Conservation (phyloP, 2,113 vertebrate species). For the Tychaedon coryphoeus region DNA sequence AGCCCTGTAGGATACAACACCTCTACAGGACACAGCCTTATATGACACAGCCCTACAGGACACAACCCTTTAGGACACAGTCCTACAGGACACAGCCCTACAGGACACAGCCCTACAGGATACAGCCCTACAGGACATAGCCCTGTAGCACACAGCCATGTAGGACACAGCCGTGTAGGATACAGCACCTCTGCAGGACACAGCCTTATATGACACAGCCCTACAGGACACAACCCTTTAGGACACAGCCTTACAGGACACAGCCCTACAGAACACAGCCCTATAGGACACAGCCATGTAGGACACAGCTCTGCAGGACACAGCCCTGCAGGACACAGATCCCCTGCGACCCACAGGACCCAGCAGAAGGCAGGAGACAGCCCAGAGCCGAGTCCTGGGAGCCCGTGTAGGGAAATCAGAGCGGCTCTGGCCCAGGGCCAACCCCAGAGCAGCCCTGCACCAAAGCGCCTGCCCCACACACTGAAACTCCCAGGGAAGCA, state of each 20-base stretch:
- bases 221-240: accelerated
- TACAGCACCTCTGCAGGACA: not conserved
- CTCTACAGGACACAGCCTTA: not conserved
- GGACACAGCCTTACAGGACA: not conserved
- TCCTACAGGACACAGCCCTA: no score
- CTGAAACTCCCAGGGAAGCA: not conserved
- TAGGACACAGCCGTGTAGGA: not conserved
- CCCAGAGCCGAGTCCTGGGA: accelerated
- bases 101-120: not conserved
- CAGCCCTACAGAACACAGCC: not conserved
- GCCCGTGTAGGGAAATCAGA: accelerated
- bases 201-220: no score
- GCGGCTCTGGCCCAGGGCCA: not conserved
- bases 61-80: not conserved
- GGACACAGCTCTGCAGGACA: not conserved
- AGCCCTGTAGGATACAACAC: not conserved
- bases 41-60: not conserved
- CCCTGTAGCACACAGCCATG: accelerated
- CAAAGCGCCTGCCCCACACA: accelerated
- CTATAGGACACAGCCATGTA: accelerated
- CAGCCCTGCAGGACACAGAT: not conserved
- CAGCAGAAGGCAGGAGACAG: not conserved
- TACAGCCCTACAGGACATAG: not conserved
- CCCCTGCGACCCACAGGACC: no score
- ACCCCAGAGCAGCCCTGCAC: not conserved